These are phyloP conservation scores for Chesias legatella DNA, from an alignment of 2,888 invertebrate species.

Conservation along the genomic window DNA sequence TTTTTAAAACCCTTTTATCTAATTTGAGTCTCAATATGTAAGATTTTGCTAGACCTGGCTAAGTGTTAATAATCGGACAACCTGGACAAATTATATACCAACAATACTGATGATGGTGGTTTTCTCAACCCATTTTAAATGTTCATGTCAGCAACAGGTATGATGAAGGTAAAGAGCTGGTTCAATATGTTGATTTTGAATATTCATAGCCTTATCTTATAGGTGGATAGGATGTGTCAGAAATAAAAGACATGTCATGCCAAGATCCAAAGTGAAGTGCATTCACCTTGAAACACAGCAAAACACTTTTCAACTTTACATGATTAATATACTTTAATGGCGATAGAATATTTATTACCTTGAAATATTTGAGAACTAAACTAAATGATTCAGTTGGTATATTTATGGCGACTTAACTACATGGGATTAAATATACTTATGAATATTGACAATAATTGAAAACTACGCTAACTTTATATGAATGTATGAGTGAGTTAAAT, in stretches of 20 bases:
- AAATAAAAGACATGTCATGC: background rate
- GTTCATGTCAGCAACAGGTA: no score
- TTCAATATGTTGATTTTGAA: no score
- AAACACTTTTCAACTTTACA: constrained; percentile 33
- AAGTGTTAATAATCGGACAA: no score
- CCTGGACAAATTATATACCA: no score
- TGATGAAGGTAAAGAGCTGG: no score
- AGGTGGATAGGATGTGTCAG: background rate
- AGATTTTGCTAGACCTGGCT: no score
- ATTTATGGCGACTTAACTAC: constrained; percentile 62
- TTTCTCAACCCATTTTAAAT: no score
- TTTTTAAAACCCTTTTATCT: no score
- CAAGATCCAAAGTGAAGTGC: background rate
- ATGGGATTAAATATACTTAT: constrained; percentile 54
- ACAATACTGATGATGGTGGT: no score
- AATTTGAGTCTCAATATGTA: no score
- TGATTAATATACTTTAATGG: constrained; percentile 67
- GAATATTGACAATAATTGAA: constrained; percentile 64
- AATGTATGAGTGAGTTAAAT: constrained; percentile 42
- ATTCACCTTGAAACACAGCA: constrained; percentile 7
- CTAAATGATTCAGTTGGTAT: constrained; percentile 53
- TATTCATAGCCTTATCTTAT: no score
- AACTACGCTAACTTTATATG: constrained; percentile 51
- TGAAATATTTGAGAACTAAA: constrained; percentile 58
- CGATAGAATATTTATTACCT: constrained; percentile 68